Evolutionary conservation across 2,888 invertebrate species (phyloP).

Genomic region (Eugnorisma glareosa): DNA sequence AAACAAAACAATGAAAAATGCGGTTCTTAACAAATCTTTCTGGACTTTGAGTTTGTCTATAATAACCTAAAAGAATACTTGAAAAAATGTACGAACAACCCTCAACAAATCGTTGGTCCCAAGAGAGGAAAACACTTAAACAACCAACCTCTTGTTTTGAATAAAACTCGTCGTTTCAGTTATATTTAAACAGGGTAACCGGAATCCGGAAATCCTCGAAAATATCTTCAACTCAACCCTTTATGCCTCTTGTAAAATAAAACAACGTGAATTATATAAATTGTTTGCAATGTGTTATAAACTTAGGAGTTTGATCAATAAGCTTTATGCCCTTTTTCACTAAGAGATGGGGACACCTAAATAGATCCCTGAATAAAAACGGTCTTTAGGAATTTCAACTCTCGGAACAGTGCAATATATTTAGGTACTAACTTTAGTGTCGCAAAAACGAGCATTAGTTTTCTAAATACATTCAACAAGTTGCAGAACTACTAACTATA

Average conservation of each 20-base stretch:
- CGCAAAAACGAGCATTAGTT: slow-evolving; percentile 6
- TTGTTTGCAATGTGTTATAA: slow-evolving; percentile 3
- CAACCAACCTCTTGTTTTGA: slow-evolving; percentile 44
- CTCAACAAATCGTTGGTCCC: slow-evolving; percentile 22
- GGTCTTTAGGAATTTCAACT: background rate
- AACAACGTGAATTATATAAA: slow-evolving; percentile 28
- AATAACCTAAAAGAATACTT: slow-evolving; percentile 1
- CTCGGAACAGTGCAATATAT: background rate
- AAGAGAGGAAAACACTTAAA: slow-evolving; percentile 40
- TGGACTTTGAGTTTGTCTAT: background rate
- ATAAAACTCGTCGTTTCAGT: slow-evolving; percentile 49
- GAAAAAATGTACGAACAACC: slow-evolving; percentile 20
- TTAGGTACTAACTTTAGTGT: background rate
- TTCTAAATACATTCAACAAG: slow-evolving; percentile 48
- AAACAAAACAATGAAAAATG: background rate
- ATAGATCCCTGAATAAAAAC: background rate
- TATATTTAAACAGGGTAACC: slow-evolving; percentile 43
- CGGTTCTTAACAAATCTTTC: background rate
- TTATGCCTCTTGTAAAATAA: slow-evolving; percentile 24
- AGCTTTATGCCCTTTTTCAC: slow-evolving; percentile 10
- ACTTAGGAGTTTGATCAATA: slow-evolving; percentile 19
- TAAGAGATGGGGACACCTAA: background rate
- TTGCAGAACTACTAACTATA: slow-evolving; percentile 18
- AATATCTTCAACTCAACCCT: slow-evolving; percentile 33
- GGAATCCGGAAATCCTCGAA: slow-evolving; percentile 28